These are phyloP conservation scores for Lucifuga dentata DNA, from an alignment of 2,113 vertebrate genomes.

Conservation along the genomic window DNA sequence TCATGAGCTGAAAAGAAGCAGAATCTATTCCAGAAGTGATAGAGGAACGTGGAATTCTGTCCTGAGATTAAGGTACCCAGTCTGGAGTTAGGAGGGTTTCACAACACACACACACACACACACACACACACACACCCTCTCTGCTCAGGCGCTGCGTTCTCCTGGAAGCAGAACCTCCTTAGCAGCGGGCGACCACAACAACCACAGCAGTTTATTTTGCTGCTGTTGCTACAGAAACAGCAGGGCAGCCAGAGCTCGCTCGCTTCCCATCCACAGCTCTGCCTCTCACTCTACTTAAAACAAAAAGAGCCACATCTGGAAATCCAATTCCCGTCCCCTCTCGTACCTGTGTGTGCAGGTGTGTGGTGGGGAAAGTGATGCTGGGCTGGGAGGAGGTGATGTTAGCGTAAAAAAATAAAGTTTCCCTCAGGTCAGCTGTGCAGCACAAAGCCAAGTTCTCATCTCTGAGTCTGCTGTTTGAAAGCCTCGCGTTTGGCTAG, in stretches of 20 bases:
- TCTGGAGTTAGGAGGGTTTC: slow-evolving; percentile 2
- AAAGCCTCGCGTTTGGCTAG: neutral
- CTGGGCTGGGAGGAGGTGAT: no score
- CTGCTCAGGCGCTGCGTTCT: no score
- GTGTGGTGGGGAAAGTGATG: neutral
- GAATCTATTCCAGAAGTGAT: no score
- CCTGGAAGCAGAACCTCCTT: slow-evolving; percentile 62
- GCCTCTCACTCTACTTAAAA: slow-evolving; percentile 30
- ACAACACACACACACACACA: slow-evolving; percentile 9
- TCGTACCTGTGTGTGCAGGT: neutral
- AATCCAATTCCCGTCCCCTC: neutral
- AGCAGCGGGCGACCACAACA: slow-evolving; percentile 37
- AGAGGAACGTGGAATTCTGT: neutral
- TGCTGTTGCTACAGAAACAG: slow-evolving; percentile 81
- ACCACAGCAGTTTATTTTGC: slow-evolving; percentile 76
- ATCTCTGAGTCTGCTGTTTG: neutral
- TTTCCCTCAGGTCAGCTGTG: no score
- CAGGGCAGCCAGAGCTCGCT: slow-evolving; percentile 53
- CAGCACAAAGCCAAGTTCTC: neutral
- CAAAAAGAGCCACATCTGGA: neutral
- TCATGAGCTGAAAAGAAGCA: no score
- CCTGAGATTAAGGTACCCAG: neutral
- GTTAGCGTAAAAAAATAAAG: no score
- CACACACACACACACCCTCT: slow-evolving; percentile 11
- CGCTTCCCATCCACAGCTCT: slow-evolving; percentile 13